Evolutionary conservation across 2,797 vertebrate species (phyloP).

Genomic region (Scleropages formosus): DNA sequence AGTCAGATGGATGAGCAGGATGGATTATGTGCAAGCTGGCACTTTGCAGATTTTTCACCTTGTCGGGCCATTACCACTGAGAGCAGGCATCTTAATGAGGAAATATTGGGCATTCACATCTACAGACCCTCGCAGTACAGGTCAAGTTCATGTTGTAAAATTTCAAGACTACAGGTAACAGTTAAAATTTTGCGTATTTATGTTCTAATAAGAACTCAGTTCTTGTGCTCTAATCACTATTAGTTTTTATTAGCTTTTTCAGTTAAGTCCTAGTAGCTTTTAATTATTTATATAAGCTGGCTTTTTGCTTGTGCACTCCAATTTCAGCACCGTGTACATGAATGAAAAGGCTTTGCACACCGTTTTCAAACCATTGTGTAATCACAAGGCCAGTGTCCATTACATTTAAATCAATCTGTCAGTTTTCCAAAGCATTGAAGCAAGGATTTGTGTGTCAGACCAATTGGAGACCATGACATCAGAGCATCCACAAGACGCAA

Average conservation of each 20-base stretch:
- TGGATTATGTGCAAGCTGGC: neutral
- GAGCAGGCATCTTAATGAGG: neutral
- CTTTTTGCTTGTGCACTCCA: too few relatives aligned
- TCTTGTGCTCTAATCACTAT: neutral
- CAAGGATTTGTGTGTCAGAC: too few relatives aligned
- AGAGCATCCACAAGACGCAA: conserved; percentile 3
- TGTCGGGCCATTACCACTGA: neutral
- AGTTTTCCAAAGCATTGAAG: too few relatives aligned
- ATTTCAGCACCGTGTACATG: too few relatives aligned
- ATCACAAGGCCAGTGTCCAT: too few relatives aligned
- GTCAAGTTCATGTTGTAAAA: conserved; percentile 7
- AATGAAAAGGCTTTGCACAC: too few relatives aligned
- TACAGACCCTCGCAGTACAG: neutral
- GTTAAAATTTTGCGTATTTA: neutral
- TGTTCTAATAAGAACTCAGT: neutral
- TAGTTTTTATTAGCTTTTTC: neutral
- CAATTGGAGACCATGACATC: too few relatives aligned
- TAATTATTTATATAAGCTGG: too few relatives aligned
- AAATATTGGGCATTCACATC: neutral
- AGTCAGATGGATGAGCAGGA: conserved; percentile 11
- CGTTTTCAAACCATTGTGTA: too few relatives aligned
- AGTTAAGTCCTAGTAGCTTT: too few relatives aligned
- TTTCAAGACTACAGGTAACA: neutral
- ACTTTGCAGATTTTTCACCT: conserved; percentile 15
- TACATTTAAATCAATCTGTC: too few relatives aligned